Conservation (phyloP, 1,140 invertebrate species). For the Heliconius eleuchia region DNA sequence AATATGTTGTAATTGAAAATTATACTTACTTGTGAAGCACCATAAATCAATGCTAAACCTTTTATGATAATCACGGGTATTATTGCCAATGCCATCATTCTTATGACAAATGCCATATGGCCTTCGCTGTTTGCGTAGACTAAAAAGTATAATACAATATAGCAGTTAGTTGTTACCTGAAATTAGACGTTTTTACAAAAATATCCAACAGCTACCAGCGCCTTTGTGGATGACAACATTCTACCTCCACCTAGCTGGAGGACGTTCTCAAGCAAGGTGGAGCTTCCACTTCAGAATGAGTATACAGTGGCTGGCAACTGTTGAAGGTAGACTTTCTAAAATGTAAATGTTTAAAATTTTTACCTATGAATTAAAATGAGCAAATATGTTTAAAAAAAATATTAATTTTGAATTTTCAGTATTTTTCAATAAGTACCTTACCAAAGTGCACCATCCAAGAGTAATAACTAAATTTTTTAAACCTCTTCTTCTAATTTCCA, state of each 20-base stretch:
- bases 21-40: background rate
- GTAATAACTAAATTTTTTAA: background rate
- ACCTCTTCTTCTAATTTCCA: background rate
- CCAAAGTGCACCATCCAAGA: background rate
- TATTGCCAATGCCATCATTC: background rate
- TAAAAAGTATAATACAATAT: background rate
- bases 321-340: too few species aligned
- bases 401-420: background rate
- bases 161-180: background rate
- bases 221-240: background rate
- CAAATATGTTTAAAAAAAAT: too few species aligned
- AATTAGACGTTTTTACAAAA: background rate
- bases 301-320: too few species aligned
- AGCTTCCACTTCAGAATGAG: too few species aligned
- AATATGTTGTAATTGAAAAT: background rate
- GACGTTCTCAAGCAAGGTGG: too few species aligned
- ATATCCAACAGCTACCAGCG: too few species aligned
- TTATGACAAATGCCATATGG: background rate
- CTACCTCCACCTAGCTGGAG: background rate
- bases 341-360: too few species aligned
- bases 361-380: background rate
- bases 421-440: background rate
- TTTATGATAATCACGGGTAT: background rate
- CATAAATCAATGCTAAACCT: background rate
- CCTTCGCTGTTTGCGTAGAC: background rate